These are phyloP conservation scores for Psittacula cyanocephala DNA, from an alignment of 2,113 vertebrate species.

Conservation along the genomic window DNA sequence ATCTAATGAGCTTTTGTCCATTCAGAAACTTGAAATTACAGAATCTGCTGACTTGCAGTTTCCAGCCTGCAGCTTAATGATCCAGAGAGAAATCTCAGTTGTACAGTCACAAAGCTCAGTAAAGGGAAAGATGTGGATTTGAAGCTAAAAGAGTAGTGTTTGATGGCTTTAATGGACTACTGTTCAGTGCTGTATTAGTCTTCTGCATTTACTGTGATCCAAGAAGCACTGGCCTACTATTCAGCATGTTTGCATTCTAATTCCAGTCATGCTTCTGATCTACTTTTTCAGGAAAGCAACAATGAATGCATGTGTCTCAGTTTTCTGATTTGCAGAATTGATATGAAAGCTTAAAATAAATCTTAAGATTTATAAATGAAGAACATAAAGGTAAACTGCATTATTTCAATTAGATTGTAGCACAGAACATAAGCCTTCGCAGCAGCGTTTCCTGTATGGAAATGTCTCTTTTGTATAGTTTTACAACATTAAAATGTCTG, in stretches of 20 bases:
- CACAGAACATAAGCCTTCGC: not conserved
- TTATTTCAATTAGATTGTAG: not conserved
- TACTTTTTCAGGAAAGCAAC: not conserved
- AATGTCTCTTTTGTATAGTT: not conserved
- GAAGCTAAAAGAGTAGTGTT: not conserved
- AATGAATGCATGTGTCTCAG: not conserved
- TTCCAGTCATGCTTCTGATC: conserved; percentile 26
- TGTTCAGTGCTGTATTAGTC: not conserved
- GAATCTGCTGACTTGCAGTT: conserved; percentile 43
- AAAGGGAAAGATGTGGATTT: not conserved
- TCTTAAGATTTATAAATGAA: not conserved
- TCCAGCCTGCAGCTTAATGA: conserved; percentile 19
- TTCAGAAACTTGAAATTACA: conserved; percentile 43
- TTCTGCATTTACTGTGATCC: not conserved
- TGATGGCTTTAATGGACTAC: conserved; percentile 2
- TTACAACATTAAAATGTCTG: not conserved
- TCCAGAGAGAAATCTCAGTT: conserved; percentile 34
- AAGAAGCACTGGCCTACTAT: conserved; percentile 2
- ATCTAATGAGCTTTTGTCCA: conserved; percentile 28
- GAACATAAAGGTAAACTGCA: not conserved
- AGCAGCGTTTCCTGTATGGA: not conserved
- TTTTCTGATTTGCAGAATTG: not conserved
- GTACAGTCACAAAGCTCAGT: not conserved
- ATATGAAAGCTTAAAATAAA: not conserved
- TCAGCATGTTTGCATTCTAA: not conserved